These are phyloP conservation scores for Rhyacichthys aspro DNA, from an alignment of 2,797 vertebrate species.

Conservation along the genomic window DNA sequence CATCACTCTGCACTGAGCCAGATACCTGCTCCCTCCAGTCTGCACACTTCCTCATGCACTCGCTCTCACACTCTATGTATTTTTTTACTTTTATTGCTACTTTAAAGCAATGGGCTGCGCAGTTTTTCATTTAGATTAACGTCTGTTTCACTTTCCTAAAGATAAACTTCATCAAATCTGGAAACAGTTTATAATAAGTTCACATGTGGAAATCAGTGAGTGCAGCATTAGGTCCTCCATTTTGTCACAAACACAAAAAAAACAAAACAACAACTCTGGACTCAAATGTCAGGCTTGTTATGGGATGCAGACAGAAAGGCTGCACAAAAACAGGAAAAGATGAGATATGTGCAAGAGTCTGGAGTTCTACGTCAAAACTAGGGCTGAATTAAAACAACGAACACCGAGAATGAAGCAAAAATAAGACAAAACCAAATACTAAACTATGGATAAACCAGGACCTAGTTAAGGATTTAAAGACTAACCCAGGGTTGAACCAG, in stretches of 20 bases:
- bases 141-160: conserved; percentile 37
- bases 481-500: too few species aligned
- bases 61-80: conserved; percentile 3
- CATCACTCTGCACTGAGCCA: conserved; percentile 44
- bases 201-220: not conserved
- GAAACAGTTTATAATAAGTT: conserved; percentile 34
- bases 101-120: conserved; percentile 57
- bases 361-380: too few species aligned
- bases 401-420: too few species aligned
- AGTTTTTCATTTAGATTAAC: conserved; percentile 45
- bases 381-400: too few species aligned
- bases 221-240: conserved; percentile 31
- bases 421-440: too few species aligned
- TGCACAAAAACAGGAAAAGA: too few species aligned
- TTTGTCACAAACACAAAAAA: conserved; percentile 8
- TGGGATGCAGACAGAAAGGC: too few species aligned
- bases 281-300: too few species aligned
- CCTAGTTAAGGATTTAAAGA: too few species aligned
- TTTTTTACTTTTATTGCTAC: conserved; percentile 22
- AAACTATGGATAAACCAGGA: too few species aligned
- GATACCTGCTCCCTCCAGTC: conserved; percentile 29
- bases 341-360: too few species aligned
- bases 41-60: conserved; percentile 13
- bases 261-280: too few species aligned
- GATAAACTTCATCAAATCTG: conserved; percentile 49